A percentile compares a stretch with the other conserved stretches of the same genome.
These are phyloP conservation scores for Percopsis omiscomaycus DNA, from an alignment of 2,797 vertebrate genomes.

Conservation along the genomic window DNA sequence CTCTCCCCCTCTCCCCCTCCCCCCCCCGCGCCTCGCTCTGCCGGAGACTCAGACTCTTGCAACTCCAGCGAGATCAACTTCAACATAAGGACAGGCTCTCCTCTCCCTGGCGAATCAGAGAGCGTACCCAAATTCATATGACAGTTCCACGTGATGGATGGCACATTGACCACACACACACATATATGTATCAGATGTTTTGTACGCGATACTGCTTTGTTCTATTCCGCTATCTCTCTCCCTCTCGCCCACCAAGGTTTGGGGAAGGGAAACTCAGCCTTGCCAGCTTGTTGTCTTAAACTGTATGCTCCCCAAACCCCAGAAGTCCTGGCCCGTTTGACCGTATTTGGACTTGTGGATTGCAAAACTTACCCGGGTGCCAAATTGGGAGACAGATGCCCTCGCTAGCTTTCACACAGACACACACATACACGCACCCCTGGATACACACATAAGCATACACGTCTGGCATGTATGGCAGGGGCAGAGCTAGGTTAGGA, in stretches of 20 bases:
- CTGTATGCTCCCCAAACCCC: conserved; percentile 40
- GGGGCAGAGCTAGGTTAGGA: conserved; percentile 39
- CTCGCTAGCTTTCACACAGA: not conserved
- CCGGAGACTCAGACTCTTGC: conserved; percentile 73
- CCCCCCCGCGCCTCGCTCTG: conserved; percentile 57
- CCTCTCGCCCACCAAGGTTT: conserved; percentile 57
- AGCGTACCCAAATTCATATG: conserved; percentile 39
- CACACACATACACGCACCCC: conserved; percentile 10
- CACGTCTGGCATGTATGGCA: conserved; percentile 13
- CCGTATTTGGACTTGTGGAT: conserved; percentile 61
- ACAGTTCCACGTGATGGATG: conserved; percentile 21
- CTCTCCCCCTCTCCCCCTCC: conserved; percentile 58
- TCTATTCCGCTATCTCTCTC: conserved; percentile 15
- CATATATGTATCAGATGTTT: not conserved
- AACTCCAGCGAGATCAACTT: conserved; percentile 72
- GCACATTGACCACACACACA: conserved; percentile 1
- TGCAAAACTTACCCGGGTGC: conserved; percentile 53
- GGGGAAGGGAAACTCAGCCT: conserved; percentile 39
- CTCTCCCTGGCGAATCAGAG: conserved; percentile 22
- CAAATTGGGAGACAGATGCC: conserved; percentile 38
- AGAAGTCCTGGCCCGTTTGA: conserved; percentile 49
- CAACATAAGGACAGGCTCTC: conserved; percentile 49
- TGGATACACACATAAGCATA: conserved; percentile 11
- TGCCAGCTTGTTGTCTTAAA: conserved; percentile 53
- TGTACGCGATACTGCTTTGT: not conserved